Evolutionary conservation across 2,888 invertebrate genomes (phyloP), one percentile per base, ranked within the genome.

Genomic region (Scaptodrosophila latifasciaeformis): DNA sequence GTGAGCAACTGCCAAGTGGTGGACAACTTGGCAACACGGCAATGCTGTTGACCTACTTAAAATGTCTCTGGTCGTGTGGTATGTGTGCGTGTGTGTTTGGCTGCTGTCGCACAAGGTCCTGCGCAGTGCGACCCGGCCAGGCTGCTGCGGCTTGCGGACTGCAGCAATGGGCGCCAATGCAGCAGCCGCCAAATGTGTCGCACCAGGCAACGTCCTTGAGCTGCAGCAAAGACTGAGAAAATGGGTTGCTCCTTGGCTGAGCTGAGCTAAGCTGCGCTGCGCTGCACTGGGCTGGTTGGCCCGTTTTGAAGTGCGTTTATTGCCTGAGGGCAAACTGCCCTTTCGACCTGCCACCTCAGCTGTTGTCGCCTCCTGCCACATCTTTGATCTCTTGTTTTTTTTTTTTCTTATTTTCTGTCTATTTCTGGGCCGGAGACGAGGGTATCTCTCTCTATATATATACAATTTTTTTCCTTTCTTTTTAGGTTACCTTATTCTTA

Each of bases 401-500:
- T 19, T 44, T 5, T 18, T 24, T 50, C 40, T 43, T 54, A 46
- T 49, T 34, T 56, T 62, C 13, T 13, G 5, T 37, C 15, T 13
- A 10, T 37, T 37, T 37, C 13, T 12, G 10, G n/a, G n/a, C n/a
- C n/a, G n/a, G n/a, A n/a, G n/a, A n/a, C n/a, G n/a, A n/a, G n/a
- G n/a, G 42, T 44, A 7, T 30, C 34, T 34, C 34, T 13, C 34
- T 43, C 12, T 24, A 15, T 34, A 5, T 30, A n/a, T n/a, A n/a
- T n/a, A n/a, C n/a, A n/a, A n/a, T n/a, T n/a, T n/a, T 42, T 17
- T 5, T 21, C 10, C 19, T 44, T 39, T 46, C 46, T 62, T 62
- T 76, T 79, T 71, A 61, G 77, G 77, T 77, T 80, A 74, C 74
- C 74, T 72, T 80, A 77, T 75, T 69, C 74, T 72, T 72, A 50